Percentiles rank a stretch among this genome's conserved stretches.
These are phyloP conservation scores for Siniperca scherzeri DNA, from an alignment of 2,797 vertebrate species.

Conservation along the genomic window DNA sequence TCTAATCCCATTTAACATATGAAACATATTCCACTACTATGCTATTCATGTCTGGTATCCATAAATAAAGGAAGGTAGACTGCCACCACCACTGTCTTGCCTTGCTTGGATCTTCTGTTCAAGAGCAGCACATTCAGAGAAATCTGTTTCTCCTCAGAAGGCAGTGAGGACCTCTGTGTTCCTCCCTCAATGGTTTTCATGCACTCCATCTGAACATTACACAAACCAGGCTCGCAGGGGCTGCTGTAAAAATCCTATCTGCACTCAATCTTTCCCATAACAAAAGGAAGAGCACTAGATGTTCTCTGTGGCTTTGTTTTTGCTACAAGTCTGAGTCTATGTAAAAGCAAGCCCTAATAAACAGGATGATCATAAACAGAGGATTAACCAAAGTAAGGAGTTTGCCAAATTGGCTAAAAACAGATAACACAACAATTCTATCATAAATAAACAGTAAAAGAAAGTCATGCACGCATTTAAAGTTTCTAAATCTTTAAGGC, in stretches of 20 bases:
- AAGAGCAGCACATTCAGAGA: slow-evolving; percentile 38
- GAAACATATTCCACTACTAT: slow-evolving; percentile 35
- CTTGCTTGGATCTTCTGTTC: slow-evolving; percentile 24
- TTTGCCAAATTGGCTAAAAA: slow-evolving; percentile 68
- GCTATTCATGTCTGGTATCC: slow-evolving; percentile 26
- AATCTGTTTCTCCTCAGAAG: slow-evolving; percentile 69
- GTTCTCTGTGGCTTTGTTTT: slow-evolving; percentile 71
- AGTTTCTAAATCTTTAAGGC: slow-evolving; percentile 2
- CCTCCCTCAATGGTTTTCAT: slow-evolving; percentile 59
- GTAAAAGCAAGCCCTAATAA: slow-evolving; percentile 66
- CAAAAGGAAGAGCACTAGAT: slow-evolving; percentile 70
- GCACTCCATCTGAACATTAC: slow-evolving; percentile 70
- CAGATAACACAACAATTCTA: slow-evolving; percentile 50
- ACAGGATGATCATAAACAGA: slow-evolving; percentile 70
- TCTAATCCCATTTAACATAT: slow-evolving; percentile 48
- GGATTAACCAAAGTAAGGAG: slow-evolving; percentile 41
- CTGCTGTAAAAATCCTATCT: slow-evolving; percentile 74
- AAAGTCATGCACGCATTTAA: slow-evolving; percentile 23
- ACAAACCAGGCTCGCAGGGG: slow-evolving; percentile 73
- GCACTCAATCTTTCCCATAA: slow-evolving; percentile 69
- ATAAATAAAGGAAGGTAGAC: slow-evolving; percentile 41
- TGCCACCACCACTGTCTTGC: slow-evolving; percentile 19
- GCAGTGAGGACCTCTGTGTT: slow-evolving; percentile 49
- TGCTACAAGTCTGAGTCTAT: slow-evolving; percentile 31
- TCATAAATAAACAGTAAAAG: slow-evolving; percentile 57